A percentile compares a stretch with the other conserved stretches of the same genome.
phyloP scores from a whole-genome alignment of 2,113 vertebrate species.

The Condylura cristata region DNA sequence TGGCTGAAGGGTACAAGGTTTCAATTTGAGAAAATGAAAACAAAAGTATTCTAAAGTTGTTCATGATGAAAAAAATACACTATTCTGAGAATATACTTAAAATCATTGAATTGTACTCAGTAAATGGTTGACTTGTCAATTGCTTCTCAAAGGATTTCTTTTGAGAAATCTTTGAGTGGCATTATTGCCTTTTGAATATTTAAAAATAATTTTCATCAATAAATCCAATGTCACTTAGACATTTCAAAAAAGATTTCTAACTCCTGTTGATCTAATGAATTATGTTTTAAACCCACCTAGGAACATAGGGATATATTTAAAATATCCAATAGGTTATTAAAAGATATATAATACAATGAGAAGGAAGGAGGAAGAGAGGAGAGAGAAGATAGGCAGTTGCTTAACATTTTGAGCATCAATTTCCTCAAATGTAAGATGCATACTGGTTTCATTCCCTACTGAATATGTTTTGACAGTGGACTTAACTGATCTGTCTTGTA shows the following conservation, averaged over 20 bases:
- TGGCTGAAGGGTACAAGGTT: background rate
- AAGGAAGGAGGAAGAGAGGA: background rate
- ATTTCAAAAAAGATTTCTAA: background rate
- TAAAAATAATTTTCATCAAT: slow-evolving; percentile 5
- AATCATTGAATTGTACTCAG: background rate
- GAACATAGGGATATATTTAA: background rate
- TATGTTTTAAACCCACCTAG: slow-evolving; percentile 33
- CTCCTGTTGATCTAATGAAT: background rate
- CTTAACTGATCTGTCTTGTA: background rate
- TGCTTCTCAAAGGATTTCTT: background rate
- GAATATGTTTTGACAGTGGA: background rate
- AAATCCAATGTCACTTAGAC: background rate
- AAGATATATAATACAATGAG: background rate
- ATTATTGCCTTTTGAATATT: background rate
- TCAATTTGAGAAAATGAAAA: slow-evolving; percentile 53
- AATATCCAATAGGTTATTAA: slow-evolving; percentile 7
- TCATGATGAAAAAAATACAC: background rate
- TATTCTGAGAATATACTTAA: slow-evolving; percentile 13
- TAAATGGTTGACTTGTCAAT: background rate
- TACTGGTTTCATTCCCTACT: background rate
- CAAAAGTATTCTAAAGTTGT: slow-evolving; percentile 30
- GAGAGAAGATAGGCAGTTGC: background rate
- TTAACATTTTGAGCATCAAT: background rate
- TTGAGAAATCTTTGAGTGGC: background rate
- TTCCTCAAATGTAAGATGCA: background rate